A percentile compares a stretch with the other conserved stretches of the same genome.
phyloP scores from a whole-genome alignment of 2,113 vertebrate genomes.

The Paedocypris sp. region DNA sequence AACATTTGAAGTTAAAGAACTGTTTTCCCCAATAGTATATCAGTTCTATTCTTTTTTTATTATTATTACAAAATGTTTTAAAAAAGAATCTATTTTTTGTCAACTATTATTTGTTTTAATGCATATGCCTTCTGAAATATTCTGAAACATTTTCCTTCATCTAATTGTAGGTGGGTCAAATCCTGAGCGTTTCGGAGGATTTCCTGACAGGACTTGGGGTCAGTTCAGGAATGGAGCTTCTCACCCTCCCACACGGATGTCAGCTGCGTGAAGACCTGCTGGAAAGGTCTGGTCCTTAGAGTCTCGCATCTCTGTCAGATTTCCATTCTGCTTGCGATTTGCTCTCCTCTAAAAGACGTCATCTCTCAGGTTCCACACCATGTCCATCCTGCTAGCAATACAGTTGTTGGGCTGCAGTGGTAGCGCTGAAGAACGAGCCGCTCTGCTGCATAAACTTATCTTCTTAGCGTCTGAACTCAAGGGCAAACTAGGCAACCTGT shows the following conservation, averaged over 20 bases:
- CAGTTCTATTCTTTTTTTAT: no score
- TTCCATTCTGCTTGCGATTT: not conserved
- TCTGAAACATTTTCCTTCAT: not conserved
- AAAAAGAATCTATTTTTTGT: no score
- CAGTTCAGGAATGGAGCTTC: constrained; percentile 82
- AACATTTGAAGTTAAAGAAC: no score
- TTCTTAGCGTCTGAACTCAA: constrained; percentile 83
- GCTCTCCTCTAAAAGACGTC: not conserved
- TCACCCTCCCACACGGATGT: constrained; percentile 88
- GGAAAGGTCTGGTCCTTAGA: constrained; percentile 76
- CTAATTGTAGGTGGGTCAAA: constrained; percentile 82
- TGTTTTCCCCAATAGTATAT: no score
- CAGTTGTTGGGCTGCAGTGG: constrained; percentile 87
- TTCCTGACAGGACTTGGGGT: constrained; percentile 86
- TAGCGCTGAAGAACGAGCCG: constrained; percentile 75
- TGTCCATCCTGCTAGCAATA: constrained; percentile 84
- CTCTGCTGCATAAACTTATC: constrained; percentile 81
- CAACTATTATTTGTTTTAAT: no score
- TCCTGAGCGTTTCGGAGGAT: constrained; percentile 74
- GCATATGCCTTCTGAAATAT: no score
- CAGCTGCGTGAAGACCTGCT: constrained; percentile 84
- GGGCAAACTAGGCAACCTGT: constrained; percentile 85
- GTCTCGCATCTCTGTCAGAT: not conserved
- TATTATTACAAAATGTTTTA: no score
- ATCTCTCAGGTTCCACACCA: constrained; percentile 77